A percentile compares a stretch with the other conserved stretches of the same genome.
Conservation (phyloP, 2,113 vertebrate species). For the Chionodraco myersi region DNA sequence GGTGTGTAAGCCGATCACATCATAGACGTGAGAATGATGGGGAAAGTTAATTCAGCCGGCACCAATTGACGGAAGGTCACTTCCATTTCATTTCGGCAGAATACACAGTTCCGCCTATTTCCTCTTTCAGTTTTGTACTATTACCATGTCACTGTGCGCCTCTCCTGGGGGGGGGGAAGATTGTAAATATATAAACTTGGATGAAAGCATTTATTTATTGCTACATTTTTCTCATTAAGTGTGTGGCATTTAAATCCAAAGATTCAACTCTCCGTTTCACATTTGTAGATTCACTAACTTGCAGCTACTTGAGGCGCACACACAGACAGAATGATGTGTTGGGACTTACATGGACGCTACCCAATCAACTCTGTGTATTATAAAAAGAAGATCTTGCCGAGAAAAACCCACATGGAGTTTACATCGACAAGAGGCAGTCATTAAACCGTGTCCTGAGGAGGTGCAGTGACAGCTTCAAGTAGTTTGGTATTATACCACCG, state of each 20-base stretch:
- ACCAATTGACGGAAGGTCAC: conserved; percentile 59
- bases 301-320: conserved; percentile 5
- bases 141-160: neutral
- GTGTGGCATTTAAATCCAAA: conserved; percentile 20
- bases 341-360: conserved; percentile 32
- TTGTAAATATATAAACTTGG: conserved; percentile 34
- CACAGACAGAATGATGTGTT: conserved; percentile 7
- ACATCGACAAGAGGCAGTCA: conserved; percentile 69
- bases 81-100: conserved; percentile 49
- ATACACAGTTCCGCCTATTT: conserved; percentile 25
- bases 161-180: neutral
- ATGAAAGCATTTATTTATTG: neutral
- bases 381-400: conserved; percentile 34
- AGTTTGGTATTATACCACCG: conserved; percentile 61
- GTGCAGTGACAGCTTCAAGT: conserved; percentile 69
- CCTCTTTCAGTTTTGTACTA: conserved; percentile 10
- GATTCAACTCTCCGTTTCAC: conserved; percentile 3
- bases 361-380: conserved; percentile 53
- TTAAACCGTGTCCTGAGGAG: conserved; percentile 79
- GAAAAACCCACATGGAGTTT: conserved; percentile 43
- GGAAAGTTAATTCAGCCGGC: conserved; percentile 64
- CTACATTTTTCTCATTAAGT: neutral
- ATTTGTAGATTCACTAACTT: conserved; percentile 1
- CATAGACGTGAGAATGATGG: conserved; percentile 62
- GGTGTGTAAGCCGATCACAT: conserved; percentile 54